Base-by-base conservation (phyloP, 2,797 vertebrate genomes). In the Alfaro cultratus region DNA sequence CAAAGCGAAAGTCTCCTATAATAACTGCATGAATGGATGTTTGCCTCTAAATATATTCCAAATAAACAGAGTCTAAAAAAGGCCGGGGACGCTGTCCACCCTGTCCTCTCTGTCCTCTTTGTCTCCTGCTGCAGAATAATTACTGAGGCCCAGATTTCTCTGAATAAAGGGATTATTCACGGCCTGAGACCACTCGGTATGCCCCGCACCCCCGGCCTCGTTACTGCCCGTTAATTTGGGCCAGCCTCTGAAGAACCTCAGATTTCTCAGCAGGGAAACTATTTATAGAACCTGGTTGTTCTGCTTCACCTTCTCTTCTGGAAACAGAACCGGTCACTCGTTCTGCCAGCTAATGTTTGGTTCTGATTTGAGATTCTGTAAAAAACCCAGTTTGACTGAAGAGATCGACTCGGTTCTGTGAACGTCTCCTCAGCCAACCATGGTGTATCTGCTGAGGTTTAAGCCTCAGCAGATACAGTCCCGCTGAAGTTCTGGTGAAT, bases 151-250 rank as follows among this genome's bases (percentile, higher is more conserved):
- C 91, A 93, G 86, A 94, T 95, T 94, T 87, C 86, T 90, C 85
- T 95, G 93, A 95, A 96, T 95, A 89, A 88, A 86, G 87, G 89
- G 84, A 95, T 96, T 95, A 95, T 93, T 93, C 83, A 87, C 85
- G 82, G 92, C 84, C 89, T 87, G 88, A 89, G 90, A 90, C 85
- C 87, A 79, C 87, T 82, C 41, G 91, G 89, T 92, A 94, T 93
- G 88, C 72, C 55, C 79, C 80, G 76, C 39, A 26, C 53, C 79
- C 78, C 31, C 16, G 2, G 67, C 85, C 81, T 89, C 76, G 73
- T 92, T 90, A 94, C 85, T 86, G 86, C 86, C 88, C 91, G 82
- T 90, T 91, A 82, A 92, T 92, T 92, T 92, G 73, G 84, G 83
- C 55, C 71, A 90, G 79, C 77, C 80, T 91, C 79, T 83, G 78